These are phyloP conservation scores for Ploceus nigricollis DNA, from an alignment of 2,113 vertebrate genomes.

Conservation along the genomic window DNA sequence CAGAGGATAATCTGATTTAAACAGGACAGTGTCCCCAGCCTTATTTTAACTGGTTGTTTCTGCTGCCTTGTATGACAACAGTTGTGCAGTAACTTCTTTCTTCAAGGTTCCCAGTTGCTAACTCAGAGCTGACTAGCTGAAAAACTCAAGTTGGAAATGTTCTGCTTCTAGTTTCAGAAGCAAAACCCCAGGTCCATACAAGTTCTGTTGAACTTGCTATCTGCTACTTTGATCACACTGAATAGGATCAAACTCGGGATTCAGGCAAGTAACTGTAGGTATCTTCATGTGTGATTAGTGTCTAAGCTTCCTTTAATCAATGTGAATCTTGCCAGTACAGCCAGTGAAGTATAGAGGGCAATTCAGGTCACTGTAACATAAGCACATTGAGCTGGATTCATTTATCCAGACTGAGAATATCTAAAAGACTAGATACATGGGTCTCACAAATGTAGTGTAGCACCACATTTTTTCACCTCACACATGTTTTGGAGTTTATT, in stretches of 20 bases:
- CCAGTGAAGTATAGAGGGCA: neutral
- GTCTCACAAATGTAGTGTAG: fast-evolving
- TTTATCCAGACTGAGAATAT: neutral
- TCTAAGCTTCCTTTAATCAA: slow-evolving; percentile 4
- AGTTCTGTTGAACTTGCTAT: neutral
- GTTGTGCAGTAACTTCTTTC: neutral
- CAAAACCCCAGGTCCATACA: neutral
- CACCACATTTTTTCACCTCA: neutral
- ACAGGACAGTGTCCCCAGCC: neutral
- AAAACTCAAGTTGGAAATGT: neutral
- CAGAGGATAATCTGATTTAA: slow-evolving; percentile 15
- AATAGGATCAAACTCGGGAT: neutral
- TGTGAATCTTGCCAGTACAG: neutral
- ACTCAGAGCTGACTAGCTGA: neutral
- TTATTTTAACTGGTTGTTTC: neutral
- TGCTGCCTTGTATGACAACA: neutral
- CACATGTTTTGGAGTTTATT: neutral
- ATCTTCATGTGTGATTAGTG: neutral
- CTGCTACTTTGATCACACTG: neutral
- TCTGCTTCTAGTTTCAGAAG: neutral
- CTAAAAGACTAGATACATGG: neutral
- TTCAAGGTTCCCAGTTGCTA: neutral
- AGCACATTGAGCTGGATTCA: neutral
- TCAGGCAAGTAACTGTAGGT: neutral
- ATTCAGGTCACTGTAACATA: neutral